Percentiles rank a stretch among this genome's conserved stretches.
These are phyloP conservation scores for Hetaerina americana DNA, from an alignment of 1,140 invertebrate genomes.

Conservation along the genomic window DNA sequence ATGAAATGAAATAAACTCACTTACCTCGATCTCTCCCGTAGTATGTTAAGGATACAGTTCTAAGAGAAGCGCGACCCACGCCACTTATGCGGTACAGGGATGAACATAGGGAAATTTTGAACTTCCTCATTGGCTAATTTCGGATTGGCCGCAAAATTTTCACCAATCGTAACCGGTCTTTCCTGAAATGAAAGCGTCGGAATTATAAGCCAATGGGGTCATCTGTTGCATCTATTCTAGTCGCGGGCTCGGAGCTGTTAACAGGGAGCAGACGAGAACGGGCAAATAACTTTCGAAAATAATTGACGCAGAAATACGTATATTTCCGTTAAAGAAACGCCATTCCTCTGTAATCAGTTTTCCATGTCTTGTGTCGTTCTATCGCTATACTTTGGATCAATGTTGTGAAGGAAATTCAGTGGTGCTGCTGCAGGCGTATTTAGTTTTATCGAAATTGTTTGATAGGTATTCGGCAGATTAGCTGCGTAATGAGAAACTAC, in stretches of 20 bases:
- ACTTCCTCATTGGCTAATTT: constrained; percentile 39
- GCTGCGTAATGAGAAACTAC: no score
- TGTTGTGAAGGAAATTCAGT: no score
- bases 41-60: constrained; percentile 42
- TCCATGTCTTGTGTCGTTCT: no score
- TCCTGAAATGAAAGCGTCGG: not conserved
- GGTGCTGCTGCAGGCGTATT: no score
- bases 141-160: constrained; percentile 44
- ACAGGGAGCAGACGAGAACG: not conserved
- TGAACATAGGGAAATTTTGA: constrained; percentile 34
- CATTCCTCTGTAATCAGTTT: no score
- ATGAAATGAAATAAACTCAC: constrained; percentile 25
- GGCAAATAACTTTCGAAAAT: not conserved
- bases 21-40: constrained; percentile 25
- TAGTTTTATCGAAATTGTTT: no score
- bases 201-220: not conserved
- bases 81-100: constrained; percentile 42
- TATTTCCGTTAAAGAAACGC: no score
- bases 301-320: not conserved
- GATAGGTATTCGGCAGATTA: no score
- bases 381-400: no score
- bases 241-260: not conserved
- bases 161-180: constrained; percentile 37
- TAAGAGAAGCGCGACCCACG: constrained; percentile 46
- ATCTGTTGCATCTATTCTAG: not conserved